Percentiles rank a stretch among this genome's conserved stretches.
Conservation (phyloP, 2,797 vertebrate species). For the Graptemys geographica region DNA sequence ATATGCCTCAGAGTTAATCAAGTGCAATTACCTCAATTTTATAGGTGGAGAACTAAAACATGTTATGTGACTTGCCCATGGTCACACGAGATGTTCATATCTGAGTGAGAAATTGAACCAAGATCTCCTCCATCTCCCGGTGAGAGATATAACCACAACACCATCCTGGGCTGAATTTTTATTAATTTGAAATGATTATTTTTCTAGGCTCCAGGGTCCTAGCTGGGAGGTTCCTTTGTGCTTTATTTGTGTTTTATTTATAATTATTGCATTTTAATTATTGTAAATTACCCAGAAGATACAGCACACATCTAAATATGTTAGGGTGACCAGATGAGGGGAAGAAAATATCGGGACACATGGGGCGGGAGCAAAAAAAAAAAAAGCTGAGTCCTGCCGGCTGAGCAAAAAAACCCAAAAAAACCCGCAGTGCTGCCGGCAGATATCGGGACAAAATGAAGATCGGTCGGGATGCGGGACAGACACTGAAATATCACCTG, state of each 20-base stretch:
- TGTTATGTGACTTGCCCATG: not conserved
- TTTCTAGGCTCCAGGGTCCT: not conserved
- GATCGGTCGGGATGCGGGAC: too few species aligned
- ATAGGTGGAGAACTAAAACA: not conserved
- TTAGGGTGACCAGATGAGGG: too few species aligned
- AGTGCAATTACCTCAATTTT: not conserved
- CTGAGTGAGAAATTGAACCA: not conserved
- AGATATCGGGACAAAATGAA: too few species aligned
- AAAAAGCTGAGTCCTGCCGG: too few species aligned
- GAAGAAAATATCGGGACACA: too few species aligned
- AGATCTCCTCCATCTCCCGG: not conserved
- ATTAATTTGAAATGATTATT: not conserved
- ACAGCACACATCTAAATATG: accelerated
- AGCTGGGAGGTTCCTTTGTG: not conserved
- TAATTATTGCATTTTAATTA: not conserved
- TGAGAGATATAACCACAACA: not conserved
- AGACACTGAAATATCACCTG: too few species aligned
- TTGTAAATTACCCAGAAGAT: not conserved
- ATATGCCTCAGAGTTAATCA: not conserved
- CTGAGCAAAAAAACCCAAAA: too few species aligned
- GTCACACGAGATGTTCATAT: not conserved
- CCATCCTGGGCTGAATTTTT: not conserved
- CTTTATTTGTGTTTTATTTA: not conserved
- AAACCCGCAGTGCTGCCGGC: too few species aligned
- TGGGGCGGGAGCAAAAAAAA: too few species aligned